Conservation (phyloP, 2,113 vertebrate species). For the Cephalopholis sonnerati region DNA sequence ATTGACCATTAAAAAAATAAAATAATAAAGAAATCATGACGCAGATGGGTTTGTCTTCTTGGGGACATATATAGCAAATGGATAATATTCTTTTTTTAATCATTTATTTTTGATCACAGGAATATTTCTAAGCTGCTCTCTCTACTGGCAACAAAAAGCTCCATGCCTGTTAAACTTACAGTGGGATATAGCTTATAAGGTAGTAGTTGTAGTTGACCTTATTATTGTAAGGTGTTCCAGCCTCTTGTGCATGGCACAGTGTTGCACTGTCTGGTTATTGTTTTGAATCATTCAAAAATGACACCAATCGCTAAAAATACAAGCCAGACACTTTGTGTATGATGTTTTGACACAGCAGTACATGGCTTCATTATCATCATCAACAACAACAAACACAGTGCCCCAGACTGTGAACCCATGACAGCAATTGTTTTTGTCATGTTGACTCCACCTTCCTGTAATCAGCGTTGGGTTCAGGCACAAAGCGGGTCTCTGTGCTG, state of each 20-base stretch:
- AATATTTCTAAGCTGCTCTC: no score
- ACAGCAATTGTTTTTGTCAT: conserved; percentile 6
- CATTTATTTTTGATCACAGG: no score
- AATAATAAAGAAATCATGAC: no score
- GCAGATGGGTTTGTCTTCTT: no score
- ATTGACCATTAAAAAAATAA: no score
- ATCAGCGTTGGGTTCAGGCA: conserved; percentile 30
- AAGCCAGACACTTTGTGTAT: background rate
- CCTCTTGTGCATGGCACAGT: background rate
- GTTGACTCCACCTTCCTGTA: conserved; percentile 22
- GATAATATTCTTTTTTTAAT: no score
- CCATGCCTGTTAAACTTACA: no score
- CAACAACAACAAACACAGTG: conserved; percentile 23
- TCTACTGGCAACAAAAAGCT: no score
- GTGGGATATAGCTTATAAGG: no score
- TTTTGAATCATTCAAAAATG: background rate
- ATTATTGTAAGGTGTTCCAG: background rate
- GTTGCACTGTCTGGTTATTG: background rate
- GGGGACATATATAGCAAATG: no score
- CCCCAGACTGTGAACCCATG: conserved; percentile 41
- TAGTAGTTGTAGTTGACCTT: no score
- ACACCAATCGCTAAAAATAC: background rate
- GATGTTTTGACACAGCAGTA: background rate
- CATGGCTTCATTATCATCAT: background rate
- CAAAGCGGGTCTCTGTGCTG: conserved; percentile 54